phyloP scores from a whole-genome alignment of 2,888 invertebrate genomes.

The Dryocosmus kuriphilus region DNA sequence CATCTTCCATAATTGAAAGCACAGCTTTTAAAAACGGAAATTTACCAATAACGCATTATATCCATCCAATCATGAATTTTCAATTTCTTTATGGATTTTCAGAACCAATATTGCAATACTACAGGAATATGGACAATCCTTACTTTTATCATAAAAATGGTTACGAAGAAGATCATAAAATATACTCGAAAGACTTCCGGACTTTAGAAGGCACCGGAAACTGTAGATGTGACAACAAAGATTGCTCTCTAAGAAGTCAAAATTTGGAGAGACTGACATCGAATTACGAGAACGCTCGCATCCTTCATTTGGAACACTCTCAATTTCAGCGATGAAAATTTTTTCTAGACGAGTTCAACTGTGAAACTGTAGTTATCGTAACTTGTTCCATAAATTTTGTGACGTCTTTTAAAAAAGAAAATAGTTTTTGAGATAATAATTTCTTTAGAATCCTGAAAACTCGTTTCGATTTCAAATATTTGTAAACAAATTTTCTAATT shows the following conservation, averaged over 20 bases:
- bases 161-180: background rate
- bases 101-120: background rate
- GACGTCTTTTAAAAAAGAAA: background rate
- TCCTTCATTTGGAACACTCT: background rate
- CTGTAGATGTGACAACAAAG: background rate
- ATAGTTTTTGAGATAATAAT: background rate
- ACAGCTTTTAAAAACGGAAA: background rate
- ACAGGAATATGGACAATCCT: background rate
- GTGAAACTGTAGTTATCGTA: background rate
- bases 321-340: background rate
- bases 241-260: background rate
- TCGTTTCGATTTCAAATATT: too few relatives aligned
- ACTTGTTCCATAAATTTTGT: background rate
- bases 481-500: too few relatives aligned
- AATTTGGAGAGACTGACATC: background rate
- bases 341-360: background rate
- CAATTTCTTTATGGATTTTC: background rate
- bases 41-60: background rate
- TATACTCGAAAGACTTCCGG: background rate
- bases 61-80: background rate
- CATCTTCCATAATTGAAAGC: background rate
- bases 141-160: background rate
- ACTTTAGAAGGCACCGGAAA: background rate
- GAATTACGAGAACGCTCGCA: background rate
- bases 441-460: background rate